Percentiles rank a stretch among this genome's conserved stretches.
phyloP scores from a whole-genome alignment of 2,797 vertebrate species.

The Spinus pinus region DNA sequence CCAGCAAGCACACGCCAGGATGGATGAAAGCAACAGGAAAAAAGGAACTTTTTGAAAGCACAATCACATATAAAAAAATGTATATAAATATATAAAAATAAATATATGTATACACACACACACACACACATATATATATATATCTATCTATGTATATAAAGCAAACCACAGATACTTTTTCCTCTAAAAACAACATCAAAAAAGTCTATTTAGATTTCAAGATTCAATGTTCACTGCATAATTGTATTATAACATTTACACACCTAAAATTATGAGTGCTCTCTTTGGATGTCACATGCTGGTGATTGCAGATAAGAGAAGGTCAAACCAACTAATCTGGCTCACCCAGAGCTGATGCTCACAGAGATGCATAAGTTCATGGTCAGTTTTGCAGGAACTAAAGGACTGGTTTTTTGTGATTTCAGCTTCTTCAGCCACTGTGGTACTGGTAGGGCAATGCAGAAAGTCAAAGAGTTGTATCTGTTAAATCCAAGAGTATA shows the following conservation, averaged over 20 bases:
- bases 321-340: background rate
- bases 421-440: background rate
- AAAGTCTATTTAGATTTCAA: background rate
- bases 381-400: background rate
- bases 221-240: background rate
- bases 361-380: background rate
- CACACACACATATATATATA: background rate
- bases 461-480: background rate
- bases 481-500: background rate
- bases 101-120: background rate
- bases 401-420: background rate
- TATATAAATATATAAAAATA: too few species aligned
- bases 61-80: background rate
- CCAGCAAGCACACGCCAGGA: background rate
- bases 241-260: background rate
- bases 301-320: background rate
- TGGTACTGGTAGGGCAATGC: background rate
- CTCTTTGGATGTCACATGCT: background rate
- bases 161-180: background rate
- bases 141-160: background rate
- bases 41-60: background rate
- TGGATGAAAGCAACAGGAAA: background rate
- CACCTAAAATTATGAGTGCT: background rate
- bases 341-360: background rate
- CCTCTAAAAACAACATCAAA: background rate